Percentiles rank a stretch among this genome's conserved stretches.
phyloP scores from a whole-genome alignment of 2,888 invertebrate genomes.

The Pollenia amentaria region DNA sequence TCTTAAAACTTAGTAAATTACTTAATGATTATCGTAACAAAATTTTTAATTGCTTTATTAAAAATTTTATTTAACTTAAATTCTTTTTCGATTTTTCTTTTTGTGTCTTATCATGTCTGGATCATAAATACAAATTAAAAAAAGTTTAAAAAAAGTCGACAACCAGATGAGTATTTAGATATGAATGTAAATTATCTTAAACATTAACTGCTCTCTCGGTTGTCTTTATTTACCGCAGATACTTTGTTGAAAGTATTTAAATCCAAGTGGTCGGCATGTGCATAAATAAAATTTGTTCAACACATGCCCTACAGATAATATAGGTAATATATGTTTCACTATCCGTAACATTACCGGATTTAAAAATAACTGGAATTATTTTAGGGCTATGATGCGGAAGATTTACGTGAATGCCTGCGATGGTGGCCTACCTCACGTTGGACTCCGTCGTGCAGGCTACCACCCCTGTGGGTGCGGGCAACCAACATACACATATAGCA shows the following conservation, averaged over 20 bases:
- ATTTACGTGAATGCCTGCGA: no score
- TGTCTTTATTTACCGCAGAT: background rate
- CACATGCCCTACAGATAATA: background rate
- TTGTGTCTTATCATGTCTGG: background rate
- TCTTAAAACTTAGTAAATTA: background rate
- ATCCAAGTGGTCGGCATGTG: background rate
- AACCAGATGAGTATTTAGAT: background rate
- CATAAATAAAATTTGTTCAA: background rate
- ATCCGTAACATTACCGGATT: no score
- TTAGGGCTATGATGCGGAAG: no score
- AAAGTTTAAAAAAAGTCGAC: background rate
- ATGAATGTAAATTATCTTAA: background rate
- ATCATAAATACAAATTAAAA: background rate
- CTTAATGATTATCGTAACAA: background rate
- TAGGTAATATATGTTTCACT: background rate
- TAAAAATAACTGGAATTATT: no score
- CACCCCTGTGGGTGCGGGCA: no score
- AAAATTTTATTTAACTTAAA: slow-evolving; percentile 17
- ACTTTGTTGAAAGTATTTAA: slow-evolving; percentile 4
- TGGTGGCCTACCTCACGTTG: no score
- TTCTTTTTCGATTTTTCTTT: background rate
- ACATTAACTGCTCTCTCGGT: background rate
- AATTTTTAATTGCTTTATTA: slow-evolving; percentile 36
- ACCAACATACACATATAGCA: no score
- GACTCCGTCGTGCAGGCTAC: no score